Base-by-base conservation (phyloP, 2,113 vertebrate species). In the Channa maculata region DNA sequence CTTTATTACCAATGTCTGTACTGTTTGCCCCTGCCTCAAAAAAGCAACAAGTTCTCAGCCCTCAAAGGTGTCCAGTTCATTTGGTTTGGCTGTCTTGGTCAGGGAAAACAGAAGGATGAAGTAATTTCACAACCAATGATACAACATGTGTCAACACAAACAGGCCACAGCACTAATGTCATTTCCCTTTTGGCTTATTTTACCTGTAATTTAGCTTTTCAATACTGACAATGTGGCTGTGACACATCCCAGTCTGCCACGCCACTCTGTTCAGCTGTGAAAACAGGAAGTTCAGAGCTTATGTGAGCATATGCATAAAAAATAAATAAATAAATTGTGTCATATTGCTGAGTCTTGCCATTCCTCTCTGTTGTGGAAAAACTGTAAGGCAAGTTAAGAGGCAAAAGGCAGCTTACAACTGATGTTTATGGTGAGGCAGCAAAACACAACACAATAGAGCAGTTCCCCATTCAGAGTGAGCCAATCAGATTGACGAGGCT, bases 71-170 rank as follows among this genome's bases (percentile, higher is more conserved):
- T 69, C 53, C 68, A 61, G 64, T 37, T 53, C 65, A 33, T 46
- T 79, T 11, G n/a, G 61, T 49, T 69, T 36, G 5, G 34, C 63
- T 60, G 52, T 77, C 58, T 44, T 85, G 71, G 54, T 62, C 61
- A 38, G 68, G 79, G 62, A 71, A 71, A 74, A 66, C 57, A 58
- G 67, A 41, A 33, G 38, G 64, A 75, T 71, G 65, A 69, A 82
- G 68, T 69, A 15, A 86, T 86, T 79, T 86, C 76, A 82, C 71
- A 80, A 57, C 71, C 59, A 65, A 53, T 69, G 70, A 64, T 58
- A 68, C 57, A 36, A 49, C 48, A 79, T 63, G 73, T 70, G 69
- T 70, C 64, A 52, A 8, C 41, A 71, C 34, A 46, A 12, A 24
- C 15, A 13, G 63, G 50, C 77, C 61, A 49, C 52, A 63, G 64